Percentiles rank a stretch among this genome's conserved stretches.
phyloP scores from a whole-genome alignment of 2,797 vertebrate genomes.

The Bufotes viridis region DNA sequence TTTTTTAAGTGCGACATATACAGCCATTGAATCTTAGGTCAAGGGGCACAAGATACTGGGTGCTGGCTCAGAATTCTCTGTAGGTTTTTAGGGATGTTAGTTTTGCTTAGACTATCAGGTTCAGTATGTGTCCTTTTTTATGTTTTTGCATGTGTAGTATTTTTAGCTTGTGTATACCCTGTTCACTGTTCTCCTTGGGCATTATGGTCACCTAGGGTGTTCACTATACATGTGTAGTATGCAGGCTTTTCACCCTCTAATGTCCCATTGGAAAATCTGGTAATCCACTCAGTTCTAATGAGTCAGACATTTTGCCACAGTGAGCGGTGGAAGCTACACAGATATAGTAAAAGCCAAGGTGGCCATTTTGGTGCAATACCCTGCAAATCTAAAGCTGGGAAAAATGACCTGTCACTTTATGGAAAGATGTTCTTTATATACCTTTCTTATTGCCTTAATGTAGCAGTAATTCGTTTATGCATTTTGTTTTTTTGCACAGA shows the following conservation, averaged over 20 bases:
- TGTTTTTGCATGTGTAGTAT: constrained; percentile 57
- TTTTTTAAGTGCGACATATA: background rate
- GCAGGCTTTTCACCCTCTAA: background rate
- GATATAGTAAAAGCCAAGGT: constrained; percentile 78
- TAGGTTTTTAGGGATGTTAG: background rate
- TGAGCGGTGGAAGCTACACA: constrained; percentile 38
- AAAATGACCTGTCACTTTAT: constrained; percentile 92
- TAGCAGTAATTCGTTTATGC: constrained; percentile 89
- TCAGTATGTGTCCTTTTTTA: constrained; percentile 63
- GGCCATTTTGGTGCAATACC: constrained; percentile 89
- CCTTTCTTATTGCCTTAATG: constrained; percentile 94
- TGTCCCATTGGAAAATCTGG: background rate
- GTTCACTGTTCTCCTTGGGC: constrained; percentile 65
- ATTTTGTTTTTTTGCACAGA: constrained; percentile 91
- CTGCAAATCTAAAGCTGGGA: constrained; percentile 82
- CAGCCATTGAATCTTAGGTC: background rate
- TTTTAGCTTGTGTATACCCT: constrained; percentile 21
- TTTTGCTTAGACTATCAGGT: constrained; percentile 64
- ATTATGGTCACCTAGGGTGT: constrained; percentile 75
- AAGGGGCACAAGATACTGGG: background rate
- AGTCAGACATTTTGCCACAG: constrained; percentile 3
- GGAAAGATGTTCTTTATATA: constrained; percentile 83
- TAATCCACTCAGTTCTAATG: constrained; percentile 8
- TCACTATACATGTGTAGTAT: constrained; percentile 7
- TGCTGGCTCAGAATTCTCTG: background rate